Base-by-base conservation (phyloP, 2,888 invertebrate species). In the Hyppa rectilinea region DNA sequence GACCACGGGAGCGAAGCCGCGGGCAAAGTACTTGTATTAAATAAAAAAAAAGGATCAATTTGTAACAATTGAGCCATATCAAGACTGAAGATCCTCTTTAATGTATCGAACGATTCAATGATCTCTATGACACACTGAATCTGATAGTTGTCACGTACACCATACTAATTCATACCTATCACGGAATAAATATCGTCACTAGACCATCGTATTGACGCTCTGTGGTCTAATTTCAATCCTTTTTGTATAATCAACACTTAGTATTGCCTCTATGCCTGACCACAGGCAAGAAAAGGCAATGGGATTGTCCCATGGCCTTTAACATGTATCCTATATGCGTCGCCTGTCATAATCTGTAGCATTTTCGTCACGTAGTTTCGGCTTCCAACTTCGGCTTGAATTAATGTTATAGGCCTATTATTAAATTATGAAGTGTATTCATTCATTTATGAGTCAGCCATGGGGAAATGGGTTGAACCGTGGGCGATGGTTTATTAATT, bases 211-310 rank as follows among this genome's bases (percentile, higher is more conserved):
- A 56, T 55, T 43, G 62, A 64, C 69, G 81, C 60, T 77, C 72
- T 89, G 89, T 86, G 88, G 89, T 88, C 86, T 85, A 83, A 81
- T 85, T 87, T 73, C 75, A 79, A 87, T 83, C 70, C 43, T 65
- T 49, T 70, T 62, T 6, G n/a, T 38, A 62, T 75, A 76, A 83
- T 83, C 82, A 81, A 66, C 70, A 81, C 73, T 84, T 79, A 56
- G 66, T 76, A 84, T 81, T 83, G 71, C 60, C 14, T 49, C 49
- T 14, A 56, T 73, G 79, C n/a, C n/a, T 67, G 64, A 63, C 74
- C 67, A 80, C 73, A 68, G 7, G 4, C 36, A 65, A 45, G 59
- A 58, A 56, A 70, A 56, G 68, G 65, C 53, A 60, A 14, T 75
- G 73, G 80, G 80, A 74, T 71, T 84, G 70, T 75, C 75, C 79